Evolutionary conservation across 2,797 vertebrate genomes (phyloP).

Genomic region (Melanotaenia parkinsoni): DNA sequence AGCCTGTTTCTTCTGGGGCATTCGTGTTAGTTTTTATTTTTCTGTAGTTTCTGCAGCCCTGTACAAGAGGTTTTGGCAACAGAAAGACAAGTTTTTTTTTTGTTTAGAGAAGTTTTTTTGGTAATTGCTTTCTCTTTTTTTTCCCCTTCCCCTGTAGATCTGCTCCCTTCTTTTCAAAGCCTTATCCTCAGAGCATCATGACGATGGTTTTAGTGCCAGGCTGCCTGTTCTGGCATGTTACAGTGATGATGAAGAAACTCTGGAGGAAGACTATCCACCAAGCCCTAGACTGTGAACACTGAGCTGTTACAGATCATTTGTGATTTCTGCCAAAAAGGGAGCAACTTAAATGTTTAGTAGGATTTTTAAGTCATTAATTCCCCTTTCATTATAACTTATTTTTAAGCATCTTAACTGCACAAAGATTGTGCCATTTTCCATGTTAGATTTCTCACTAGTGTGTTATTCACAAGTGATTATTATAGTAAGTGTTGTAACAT

Average conservation of each 20-base stretch:
- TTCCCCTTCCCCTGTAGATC: conserved; percentile 75
- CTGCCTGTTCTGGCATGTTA: conserved; percentile 80
- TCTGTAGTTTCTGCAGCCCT: background rate
- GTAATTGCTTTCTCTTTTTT: background rate
- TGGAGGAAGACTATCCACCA: conserved; percentile 22
- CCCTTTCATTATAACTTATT: background rate
- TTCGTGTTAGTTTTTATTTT: background rate
- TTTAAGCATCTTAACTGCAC: background rate
- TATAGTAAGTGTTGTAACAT: background rate
- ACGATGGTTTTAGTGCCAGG: conserved; percentile 19
- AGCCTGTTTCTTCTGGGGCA: background rate
- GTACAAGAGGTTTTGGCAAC: background rate
- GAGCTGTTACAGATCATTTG: background rate
- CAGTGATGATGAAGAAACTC: conserved; percentile 86
- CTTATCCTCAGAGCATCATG: conserved; percentile 69
- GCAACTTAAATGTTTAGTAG: background rate
- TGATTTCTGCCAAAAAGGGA: background rate
- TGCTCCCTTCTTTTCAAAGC: conserved; percentile 90
- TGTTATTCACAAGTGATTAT: background rate
- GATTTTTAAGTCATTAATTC: background rate
- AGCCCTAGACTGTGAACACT: conserved; percentile 26
- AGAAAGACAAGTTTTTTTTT: background rate
- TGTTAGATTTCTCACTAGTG: background rate
- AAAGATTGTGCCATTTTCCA: background rate
- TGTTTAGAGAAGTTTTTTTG: background rate